These are phyloP conservation scores for Cephus cinctus DNA, from an alignment of 1,140 invertebrate species.

Conservation along the genomic window DNA sequence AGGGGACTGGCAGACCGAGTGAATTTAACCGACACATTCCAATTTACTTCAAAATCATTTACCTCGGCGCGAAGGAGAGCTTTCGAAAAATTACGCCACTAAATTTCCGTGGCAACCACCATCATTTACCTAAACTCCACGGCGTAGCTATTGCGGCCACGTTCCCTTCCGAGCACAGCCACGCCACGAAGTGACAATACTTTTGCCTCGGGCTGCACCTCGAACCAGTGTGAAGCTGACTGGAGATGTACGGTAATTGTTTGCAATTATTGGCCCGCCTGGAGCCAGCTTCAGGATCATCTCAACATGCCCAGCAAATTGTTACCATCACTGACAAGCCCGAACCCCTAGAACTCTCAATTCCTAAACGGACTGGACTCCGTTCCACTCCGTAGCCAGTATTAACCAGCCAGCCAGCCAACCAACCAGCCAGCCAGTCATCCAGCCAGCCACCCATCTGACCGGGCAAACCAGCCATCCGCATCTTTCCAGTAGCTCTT, in stretches of 20 bases:
- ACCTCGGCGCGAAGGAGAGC: constrained; percentile 28
- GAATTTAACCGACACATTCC: constrained; percentile 18
- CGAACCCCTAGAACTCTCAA: too few relatives aligned
- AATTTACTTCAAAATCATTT: constrained; percentile 42
- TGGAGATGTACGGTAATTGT: constrained; percentile 34
- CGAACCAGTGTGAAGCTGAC: constrained; percentile 21
- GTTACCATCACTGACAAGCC: too few relatives aligned
- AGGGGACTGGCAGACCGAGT: too few relatives aligned
- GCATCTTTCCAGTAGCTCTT: too few relatives aligned
- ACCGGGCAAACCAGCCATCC: too few relatives aligned
- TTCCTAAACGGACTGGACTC: too few relatives aligned
- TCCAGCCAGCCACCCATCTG: too few relatives aligned
- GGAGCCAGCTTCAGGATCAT: constrained; percentile 26
- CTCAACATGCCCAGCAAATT: constrained; percentile 23
- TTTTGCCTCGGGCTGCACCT: constrained; percentile 15
- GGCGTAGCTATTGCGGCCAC: constrained; percentile 24
- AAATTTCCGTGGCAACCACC: constrained; percentile 47
- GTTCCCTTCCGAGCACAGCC: too few relatives aligned
- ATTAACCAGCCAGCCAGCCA: too few relatives aligned
- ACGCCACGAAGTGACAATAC: too few relatives aligned
- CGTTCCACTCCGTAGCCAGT: too few relatives aligned
- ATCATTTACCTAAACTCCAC: constrained; percentile 49
- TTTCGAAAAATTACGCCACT: constrained; percentile 48
- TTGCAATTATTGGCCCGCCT: constrained; percentile 36
- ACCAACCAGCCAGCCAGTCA: too few relatives aligned